Evolutionary conservation across 2,888 invertebrate species (phyloP), one percentile per base, ranked within the genome.

Genomic region (Chloroclystis v-ata): DNA sequence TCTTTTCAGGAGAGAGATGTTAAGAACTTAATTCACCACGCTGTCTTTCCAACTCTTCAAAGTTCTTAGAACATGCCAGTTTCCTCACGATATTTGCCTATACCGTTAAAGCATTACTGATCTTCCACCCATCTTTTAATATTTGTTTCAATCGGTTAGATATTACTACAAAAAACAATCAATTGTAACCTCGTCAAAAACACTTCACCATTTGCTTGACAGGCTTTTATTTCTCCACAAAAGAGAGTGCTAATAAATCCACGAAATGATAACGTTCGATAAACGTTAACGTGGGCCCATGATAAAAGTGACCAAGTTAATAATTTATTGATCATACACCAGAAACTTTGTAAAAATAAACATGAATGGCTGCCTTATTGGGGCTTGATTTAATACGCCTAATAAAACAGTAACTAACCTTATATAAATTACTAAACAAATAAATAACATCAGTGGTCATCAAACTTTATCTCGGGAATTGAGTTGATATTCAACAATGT

Each of bases 361-460:
- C 87, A 86, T 83, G 82, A 87, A 87, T 86, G 84, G 81, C 81
- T 84, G 87, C 86, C 86, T 87, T 85, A 86, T 86, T 87, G 86
- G 80, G 80, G 74, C 84, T 81, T 87, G 87, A 87, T 87, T 87
- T 87, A 87, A 86, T 85, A 79, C 78, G 67, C 65, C 69, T 76
- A 85, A 87, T 87, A 87, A 87, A 87, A 86, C 86, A 81, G 85
- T 86, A 84, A 86, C 86, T 84, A 86, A 86, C 85, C 84, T 82
- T 84, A 86, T 83, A 87, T 87, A 87, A 85, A 87, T 86, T 87
- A 85, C 80, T 83, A 78, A 86, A 83, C 85, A 85, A 85, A 87
- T 87, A 87, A 86, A 87, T 85, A 86, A 87, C 83, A 75, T 74
- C 71, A 61, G 61, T 80, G 83, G 80, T 75, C 82, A 81, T 86